Conservation (phyloP, 1,140 invertebrate genomes). For the Aphaenogaster ashmeadi region DNA sequence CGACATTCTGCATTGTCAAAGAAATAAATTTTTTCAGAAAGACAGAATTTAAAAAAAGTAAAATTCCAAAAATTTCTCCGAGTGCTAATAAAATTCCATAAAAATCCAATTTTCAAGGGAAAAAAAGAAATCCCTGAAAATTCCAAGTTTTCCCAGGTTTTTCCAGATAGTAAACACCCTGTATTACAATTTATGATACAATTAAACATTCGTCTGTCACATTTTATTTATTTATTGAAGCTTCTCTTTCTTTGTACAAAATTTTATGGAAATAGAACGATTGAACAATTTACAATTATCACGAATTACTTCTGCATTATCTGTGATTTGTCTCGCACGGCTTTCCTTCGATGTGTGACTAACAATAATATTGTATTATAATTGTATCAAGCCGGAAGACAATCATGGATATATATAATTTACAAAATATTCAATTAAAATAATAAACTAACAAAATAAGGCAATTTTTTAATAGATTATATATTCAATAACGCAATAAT, state of each 20-base stretch:
- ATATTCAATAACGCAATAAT: neutral
- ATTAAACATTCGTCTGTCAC: neutral
- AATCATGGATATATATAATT: conserved; percentile 37
- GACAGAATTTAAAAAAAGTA: no score
- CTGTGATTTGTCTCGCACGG: conserved; percentile 14
- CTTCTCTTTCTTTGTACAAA: conserved; percentile 67
- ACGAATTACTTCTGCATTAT: conserved; percentile 28
- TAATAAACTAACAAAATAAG: conserved; percentile 31
- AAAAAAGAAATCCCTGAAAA: no score
- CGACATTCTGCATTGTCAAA: no score
- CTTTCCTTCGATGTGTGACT: neutral
- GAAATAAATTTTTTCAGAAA: no score
- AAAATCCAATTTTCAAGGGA: no score
- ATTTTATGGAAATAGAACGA: conserved; percentile 71
- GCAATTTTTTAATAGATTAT: conserved; percentile 28
- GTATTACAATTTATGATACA: neutral
- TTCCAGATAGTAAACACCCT: neutral
- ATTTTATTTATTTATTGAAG: conserved; percentile 50
- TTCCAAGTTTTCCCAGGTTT: no score
- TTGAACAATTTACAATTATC: conserved; percentile 57
- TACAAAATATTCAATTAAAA: conserved; percentile 24
- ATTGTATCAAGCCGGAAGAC: conserved; percentile 9
- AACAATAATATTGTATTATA: conserved; percentile 13
- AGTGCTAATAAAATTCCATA: no score
- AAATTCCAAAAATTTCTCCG: no score